Percentiles rank a stretch among this genome's conserved stretches.
phyloP scores from a whole-genome alignment of 2,888 invertebrate species.

The Caenorhabditis imperialis region DNA sequence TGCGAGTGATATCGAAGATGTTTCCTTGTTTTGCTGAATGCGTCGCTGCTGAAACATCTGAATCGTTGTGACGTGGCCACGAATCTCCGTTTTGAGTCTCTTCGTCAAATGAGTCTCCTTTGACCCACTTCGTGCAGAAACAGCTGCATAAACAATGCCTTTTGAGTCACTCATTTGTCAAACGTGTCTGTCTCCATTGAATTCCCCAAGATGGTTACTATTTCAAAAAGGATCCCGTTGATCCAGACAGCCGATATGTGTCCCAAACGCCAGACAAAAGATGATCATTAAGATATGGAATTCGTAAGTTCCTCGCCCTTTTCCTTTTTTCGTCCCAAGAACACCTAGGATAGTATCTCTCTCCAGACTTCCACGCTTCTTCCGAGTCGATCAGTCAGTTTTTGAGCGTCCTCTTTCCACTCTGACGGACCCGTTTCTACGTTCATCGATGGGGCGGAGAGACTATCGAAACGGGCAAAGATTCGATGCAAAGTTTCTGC shows the following conservation, averaged over 20 bases:
- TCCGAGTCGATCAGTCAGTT: no score
- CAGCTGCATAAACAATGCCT: conserved; percentile 4
- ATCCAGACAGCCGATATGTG: conserved; percentile 27
- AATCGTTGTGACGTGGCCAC: no score
- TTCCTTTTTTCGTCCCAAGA: not conserved
- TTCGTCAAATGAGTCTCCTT: conserved; percentile 2
- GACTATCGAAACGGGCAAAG: conserved; percentile 9
- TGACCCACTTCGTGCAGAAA: conserved; percentile 4
- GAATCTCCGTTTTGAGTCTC: not conserved
- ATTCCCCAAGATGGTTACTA: conserved; percentile 1
- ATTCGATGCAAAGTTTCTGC: not conserved
- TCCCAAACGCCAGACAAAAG: conserved; percentile 7
- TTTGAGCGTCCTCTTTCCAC: not conserved
- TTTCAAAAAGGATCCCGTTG: no score
- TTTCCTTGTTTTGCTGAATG: conserved; percentile 1
- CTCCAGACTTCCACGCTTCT: conserved; percentile 4
- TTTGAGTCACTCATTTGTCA: conserved; percentile 1
- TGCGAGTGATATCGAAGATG: no score
- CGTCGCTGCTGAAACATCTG: no score
- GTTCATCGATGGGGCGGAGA: no score
- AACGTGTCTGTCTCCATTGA: conserved; percentile 1
- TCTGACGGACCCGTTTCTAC: conserved; percentile 7
- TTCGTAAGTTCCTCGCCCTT: not conserved
- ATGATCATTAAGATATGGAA: conserved; percentile 29
- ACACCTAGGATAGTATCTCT: not conserved